phyloP scores from a whole-genome alignment of 2,888 invertebrate genomes.

The Aricia artaxerxes region DNA sequence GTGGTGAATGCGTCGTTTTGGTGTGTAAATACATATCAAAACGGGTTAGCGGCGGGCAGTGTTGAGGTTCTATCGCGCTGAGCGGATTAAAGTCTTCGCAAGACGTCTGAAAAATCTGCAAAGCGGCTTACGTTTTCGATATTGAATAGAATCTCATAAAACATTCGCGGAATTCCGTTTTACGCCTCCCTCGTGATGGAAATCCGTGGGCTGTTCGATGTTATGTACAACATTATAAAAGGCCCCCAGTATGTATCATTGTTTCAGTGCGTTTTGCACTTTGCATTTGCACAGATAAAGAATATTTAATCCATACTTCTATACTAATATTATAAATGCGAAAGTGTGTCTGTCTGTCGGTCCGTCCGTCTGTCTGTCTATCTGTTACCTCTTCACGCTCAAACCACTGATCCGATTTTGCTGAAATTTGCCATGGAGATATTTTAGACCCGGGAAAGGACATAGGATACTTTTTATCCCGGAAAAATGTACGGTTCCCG shows the following conservation, averaged over 20 bases:
- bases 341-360: too few relatives aligned
- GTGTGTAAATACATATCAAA: not conserved
- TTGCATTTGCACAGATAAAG: too few relatives aligned
- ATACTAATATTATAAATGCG: too few relatives aligned
- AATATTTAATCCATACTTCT: too few relatives aligned
- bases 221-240: not conserved
- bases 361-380: too few relatives aligned
- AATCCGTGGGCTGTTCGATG: constrained; percentile 39
- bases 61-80: constrained; percentile 51
- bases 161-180: constrained; percentile 56
- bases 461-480: too few relatives aligned
- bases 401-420: too few relatives aligned
- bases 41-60: constrained; percentile 1
- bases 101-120: constrained; percentile 58
- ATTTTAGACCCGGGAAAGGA: too few relatives aligned
- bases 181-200: constrained; percentile 48
- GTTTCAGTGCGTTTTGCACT: not conserved
- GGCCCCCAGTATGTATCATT: not conserved
- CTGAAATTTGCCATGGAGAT: too few relatives aligned
- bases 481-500: too few relatives aligned
- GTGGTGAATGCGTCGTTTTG: not conserved
- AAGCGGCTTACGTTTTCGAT: constrained; percentile 61
- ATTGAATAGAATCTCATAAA: constrained; percentile 59
- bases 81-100: constrained; percentile 59
- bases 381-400: too few relatives aligned